Evolutionary conservation across 2,113 vertebrate genomes (phyloP).

Genomic region (Thryonomys swinderianus): DNA sequence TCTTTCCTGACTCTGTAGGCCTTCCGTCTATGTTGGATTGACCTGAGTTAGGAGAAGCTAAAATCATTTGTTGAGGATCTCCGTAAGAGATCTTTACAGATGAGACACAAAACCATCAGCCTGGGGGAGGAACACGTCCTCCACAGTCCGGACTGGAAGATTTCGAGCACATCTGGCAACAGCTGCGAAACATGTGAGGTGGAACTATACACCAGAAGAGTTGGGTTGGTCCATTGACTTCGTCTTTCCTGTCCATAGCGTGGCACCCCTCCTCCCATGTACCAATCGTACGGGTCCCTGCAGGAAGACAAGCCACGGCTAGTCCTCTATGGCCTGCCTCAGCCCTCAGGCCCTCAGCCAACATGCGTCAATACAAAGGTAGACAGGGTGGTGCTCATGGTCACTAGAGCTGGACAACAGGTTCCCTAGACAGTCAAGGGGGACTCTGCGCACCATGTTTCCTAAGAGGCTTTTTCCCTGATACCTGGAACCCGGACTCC

Average conservation of each 20-base stretch:
- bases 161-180: background rate
- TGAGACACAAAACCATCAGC: background rate
- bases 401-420: background rate
- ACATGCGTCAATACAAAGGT: too few species aligned
- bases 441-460: background rate
- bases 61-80: background rate
- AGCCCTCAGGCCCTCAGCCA: background rate
- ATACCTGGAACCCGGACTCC: background rate
- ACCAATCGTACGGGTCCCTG: background rate
- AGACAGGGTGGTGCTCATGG: accelerated
- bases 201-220: background rate
- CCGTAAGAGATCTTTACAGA: constrained; percentile 5
- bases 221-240: background rate
- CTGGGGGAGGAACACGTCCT: background rate
- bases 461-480: too few species aligned
- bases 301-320: background rate
- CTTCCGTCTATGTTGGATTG: constrained; percentile 10
- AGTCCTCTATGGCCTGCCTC: background rate
- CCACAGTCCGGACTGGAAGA: background rate
- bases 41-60: constrained; percentile 28
- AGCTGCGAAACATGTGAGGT: background rate
- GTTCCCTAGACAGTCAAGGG: background rate
- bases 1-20: background rate
- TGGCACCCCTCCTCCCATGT: background rate
- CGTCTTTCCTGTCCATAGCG: background rate